Base-by-base conservation (phyloP, 2,113 vertebrate species). In the Seriola aureovittata region DNA sequence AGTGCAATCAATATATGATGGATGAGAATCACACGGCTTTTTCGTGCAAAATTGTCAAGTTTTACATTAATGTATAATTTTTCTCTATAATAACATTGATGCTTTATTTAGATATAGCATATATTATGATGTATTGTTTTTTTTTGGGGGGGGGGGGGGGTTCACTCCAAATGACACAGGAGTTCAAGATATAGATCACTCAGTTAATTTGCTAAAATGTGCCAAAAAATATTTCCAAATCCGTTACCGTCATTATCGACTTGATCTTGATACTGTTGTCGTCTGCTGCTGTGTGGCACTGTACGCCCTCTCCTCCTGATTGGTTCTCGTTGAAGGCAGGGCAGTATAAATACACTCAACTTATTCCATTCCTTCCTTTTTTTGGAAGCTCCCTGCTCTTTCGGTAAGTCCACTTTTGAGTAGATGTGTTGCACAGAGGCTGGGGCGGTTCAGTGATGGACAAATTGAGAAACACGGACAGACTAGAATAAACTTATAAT, bases 261-360 rank as follows among this genome's bases (percentile, higher is more conserved):
- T 9, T 60, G 78, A 52, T 62, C 55, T 86, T 87, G 87, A 74
- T 81, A 70, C 55, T 5, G 78, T 57, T 71, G 63, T 88, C 52
- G 46, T 68, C 50, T 32, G 34, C 5, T 44, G 8, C 64, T 68
- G 71, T 52, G 16, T 46, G 36, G 21, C 54, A 0, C 36, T 29
- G 12, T 40, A 79, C 84, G 85, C 90, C 89, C 91, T 85, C 90
- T 40, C 8, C n/a, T 25, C 7, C 85, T 91, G 93, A 94, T 95
- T 94, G 94, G 93, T 66, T 82, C 21, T 32, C 21, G 4, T 1
- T 25, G 89, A 93, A 93, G 93, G 94, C 92, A 90, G 91, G 93
- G 84, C 89, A 14, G 70, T 89, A 94, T 88, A 93, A 90, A 92
- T 84, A 50, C 42, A 36, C 81, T 75, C 57, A 79, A 38, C 21